Evolutionary conservation across 2,113 vertebrate genomes (phyloP).

Genomic region (Pollimyrus isidori): DNA sequence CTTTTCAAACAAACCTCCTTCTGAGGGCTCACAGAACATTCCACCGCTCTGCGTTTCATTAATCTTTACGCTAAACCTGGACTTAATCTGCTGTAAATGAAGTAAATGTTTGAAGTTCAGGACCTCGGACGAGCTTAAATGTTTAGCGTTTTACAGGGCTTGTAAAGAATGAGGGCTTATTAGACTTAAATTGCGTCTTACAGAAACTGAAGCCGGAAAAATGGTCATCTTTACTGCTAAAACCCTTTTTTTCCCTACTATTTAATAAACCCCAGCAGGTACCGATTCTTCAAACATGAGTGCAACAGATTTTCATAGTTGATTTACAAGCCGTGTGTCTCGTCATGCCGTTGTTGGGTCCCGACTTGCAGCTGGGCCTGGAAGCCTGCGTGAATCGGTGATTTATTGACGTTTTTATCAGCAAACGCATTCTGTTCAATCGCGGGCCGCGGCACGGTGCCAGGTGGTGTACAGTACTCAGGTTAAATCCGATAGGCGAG

Average conservation of each 20-base stretch:
- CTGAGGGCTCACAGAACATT: neutral
- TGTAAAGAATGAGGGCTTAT: constrained; percentile 29
- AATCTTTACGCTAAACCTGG: neutral
- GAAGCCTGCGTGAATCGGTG: neutral
- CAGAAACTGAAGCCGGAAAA: constrained; percentile 36
- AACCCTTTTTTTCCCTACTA: neutral
- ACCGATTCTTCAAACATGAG: neutral
- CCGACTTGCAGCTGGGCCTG: constrained; percentile 22
- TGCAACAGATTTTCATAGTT: constrained; percentile 28
- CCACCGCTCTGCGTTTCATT: neutral
- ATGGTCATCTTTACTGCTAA: constrained; percentile 4
- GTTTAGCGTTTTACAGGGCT: constrained; percentile 11
- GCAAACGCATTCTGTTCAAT: constrained; percentile 4
- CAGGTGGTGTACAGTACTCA: neutral
- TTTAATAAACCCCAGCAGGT: constrained; percentile 33
- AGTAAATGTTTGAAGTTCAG: constrained; percentile 11
- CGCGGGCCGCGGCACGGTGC: neutral
- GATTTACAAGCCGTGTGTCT: constrained; percentile 22
- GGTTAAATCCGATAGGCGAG: neutral
- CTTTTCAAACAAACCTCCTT: neutral
- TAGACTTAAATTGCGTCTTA: constrained; percentile 25
- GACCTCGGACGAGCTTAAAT: neutral
- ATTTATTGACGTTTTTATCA: constrained; percentile 22
- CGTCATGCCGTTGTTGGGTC: constrained; percentile 25
- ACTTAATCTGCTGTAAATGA: neutral